Conservation (phyloP, 2,113 vertebrate genomes). For the Ictalurus furcatus region DNA sequence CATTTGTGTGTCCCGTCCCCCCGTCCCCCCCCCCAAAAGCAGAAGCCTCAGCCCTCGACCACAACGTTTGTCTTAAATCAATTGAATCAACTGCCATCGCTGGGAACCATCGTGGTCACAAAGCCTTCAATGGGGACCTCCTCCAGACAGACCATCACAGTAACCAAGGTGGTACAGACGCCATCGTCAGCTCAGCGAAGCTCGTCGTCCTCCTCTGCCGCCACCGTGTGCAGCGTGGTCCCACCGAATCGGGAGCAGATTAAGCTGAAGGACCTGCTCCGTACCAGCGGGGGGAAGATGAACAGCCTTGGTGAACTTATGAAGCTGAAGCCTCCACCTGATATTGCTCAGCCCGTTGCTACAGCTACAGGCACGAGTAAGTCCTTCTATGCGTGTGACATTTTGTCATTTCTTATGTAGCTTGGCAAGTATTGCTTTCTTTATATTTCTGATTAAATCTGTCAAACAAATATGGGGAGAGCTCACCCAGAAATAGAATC, state of each 20-base stretch:
- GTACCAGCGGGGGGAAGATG: conserved; percentile 80
- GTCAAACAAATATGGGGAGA: not conserved
- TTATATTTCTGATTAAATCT: not conserved
- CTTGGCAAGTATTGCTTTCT: conserved; percentile 2
- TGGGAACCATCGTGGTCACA: conserved; percentile 87
- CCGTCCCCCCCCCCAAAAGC: conserved; percentile 52
- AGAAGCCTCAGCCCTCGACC: conserved; percentile 93
- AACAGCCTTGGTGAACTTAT: conserved; percentile 97
- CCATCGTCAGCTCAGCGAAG: conserved; percentile 65
- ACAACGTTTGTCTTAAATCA: conserved; percentile 99
- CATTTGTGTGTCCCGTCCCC: conserved; percentile 8
- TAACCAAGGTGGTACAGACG: conserved; percentile 94
- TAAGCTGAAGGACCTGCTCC: conserved; percentile 89
- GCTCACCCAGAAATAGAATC: not conserved
- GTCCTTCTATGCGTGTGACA: conserved; percentile 51
- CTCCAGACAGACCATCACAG: conserved; percentile 89
- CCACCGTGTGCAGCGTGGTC: conserved; percentile 76
- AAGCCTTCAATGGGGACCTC: conserved; percentile 87
- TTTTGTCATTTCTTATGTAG: not conserved
- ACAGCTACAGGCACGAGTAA: conserved; percentile 88
- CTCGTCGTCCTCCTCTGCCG: conserved; percentile 73
- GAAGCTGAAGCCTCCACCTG: conserved; percentile 95
- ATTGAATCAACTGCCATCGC: conserved; percentile 94
- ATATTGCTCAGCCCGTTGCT: conserved; percentile 92
- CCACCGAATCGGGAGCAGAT: conserved; percentile 87